Conservation (phyloP, 92 coral and sea anemone species). For the Zoanthus gigantus region DNA sequence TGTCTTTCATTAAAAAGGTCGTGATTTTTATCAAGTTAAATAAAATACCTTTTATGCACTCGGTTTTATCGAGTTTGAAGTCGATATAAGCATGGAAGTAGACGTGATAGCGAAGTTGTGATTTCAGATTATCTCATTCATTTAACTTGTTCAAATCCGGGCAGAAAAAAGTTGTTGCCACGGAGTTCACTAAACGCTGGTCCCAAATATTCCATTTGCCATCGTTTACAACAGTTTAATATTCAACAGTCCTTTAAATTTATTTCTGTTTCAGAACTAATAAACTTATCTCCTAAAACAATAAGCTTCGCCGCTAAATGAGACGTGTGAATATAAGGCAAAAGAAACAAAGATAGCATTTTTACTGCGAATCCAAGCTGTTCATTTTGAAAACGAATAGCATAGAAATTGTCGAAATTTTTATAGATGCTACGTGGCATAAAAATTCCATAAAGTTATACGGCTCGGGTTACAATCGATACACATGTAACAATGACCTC, state of each 20-base stretch:
- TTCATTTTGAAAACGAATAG: background rate
- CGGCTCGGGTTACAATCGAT: no score
- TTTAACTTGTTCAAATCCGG: constrained; percentile 15
- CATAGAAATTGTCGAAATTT: no score
- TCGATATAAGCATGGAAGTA: constrained; percentile 1
- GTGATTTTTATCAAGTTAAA: no score
- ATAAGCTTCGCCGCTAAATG: background rate
- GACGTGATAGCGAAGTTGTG: background rate
- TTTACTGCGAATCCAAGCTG: background rate
- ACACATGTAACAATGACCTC: no score
- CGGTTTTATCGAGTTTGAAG: constrained; percentile 10
- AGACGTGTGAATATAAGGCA: constrained; percentile 4
- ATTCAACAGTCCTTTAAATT: background rate
- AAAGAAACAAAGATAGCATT: background rate
- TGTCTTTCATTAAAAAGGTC: no score
- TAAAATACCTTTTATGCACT: constrained; percentile 5
- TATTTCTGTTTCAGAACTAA: constrained; percentile 1
- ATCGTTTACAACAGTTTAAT: constrained; percentile 15
- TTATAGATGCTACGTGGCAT: no score
- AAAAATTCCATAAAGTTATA: no score
- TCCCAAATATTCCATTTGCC: constrained; percentile 13
- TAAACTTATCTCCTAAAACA: constrained; percentile 4
- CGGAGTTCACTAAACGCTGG: background rate
- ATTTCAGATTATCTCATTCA: background rate
- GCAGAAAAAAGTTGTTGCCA: background rate